Percentiles rank a stretch among this genome's conserved stretches.
These are phyloP conservation scores for Acipenser ruthenus DNA, from an alignment of 2,797 vertebrate genomes.

Conservation along the genomic window DNA sequence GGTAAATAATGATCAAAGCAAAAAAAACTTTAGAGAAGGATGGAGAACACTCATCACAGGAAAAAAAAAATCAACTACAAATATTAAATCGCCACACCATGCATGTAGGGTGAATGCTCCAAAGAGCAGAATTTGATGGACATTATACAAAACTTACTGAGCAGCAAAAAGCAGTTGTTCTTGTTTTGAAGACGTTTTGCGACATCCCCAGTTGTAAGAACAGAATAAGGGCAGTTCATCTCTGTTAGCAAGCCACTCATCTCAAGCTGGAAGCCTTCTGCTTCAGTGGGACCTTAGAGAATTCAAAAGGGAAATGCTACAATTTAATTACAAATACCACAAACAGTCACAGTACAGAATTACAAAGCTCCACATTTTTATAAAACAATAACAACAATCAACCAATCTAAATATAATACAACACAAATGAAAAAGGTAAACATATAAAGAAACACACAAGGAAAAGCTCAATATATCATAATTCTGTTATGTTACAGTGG, in stretches of 20 bases:
- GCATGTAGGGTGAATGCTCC: no score
- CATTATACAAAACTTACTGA: constrained; percentile 66
- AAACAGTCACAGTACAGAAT: not conserved
- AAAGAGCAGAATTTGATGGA: not conserved
- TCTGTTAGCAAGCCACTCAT: constrained; percentile 88
- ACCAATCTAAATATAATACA: no score
- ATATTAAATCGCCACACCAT: no score
- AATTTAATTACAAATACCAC: not conserved
- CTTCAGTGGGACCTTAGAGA: constrained; percentile 73
- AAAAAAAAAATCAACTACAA: no score
- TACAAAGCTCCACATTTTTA: not conserved
- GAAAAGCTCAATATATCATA: no score
- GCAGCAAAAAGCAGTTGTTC: constrained; percentile 83
- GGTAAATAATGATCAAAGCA: no score
- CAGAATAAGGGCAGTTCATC: constrained; percentile 80
- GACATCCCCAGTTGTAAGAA: constrained; percentile 78
- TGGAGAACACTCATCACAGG: no score
- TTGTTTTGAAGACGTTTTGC: constrained; percentile 79
- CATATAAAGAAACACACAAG: no score
- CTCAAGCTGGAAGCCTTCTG: constrained; percentile 90
- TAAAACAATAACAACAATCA: no score
- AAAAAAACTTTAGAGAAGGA: no score
- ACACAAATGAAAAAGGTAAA: no score
- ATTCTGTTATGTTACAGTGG: no score
- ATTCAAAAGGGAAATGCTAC: not conserved